Evolutionary conservation across 1,140 invertebrate species (phyloP).

Genomic region (Tetragonula clypearis): DNA sequence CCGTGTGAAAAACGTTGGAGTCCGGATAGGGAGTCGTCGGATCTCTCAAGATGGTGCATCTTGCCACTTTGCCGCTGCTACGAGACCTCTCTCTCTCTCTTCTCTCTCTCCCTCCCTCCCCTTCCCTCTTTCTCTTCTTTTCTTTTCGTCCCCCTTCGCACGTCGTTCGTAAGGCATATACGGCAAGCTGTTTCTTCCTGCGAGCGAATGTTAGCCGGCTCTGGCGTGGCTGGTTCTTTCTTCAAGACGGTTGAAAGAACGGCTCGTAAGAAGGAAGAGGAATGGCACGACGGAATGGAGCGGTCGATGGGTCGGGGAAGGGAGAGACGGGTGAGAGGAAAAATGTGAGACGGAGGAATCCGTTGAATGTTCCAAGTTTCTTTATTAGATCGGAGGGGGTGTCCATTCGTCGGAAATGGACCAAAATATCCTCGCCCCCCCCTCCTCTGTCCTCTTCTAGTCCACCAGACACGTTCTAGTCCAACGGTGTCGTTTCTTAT

Average conservation of each 20-base stretch:
- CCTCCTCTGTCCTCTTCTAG: background rate
- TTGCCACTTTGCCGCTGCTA: constrained; percentile 56
- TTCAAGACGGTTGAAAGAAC: constrained; percentile 2
- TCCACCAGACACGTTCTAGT: background rate
- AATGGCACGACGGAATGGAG: background rate
- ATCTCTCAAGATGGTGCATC: constrained; percentile 65
- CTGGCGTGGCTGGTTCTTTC: background rate
- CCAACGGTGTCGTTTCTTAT: background rate
- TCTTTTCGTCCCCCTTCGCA: constrained; percentile 9
- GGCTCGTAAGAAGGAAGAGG: constrained; percentile 14
- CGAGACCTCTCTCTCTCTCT: constrained; percentile 34
- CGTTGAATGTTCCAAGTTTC: constrained; percentile 67
- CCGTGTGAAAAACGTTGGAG: constrained; percentile 38
- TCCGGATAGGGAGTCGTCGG: constrained; percentile 54
- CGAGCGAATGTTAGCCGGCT: constrained; percentile 10
- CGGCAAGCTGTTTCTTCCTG: constrained; percentile 49
- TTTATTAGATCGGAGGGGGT: constrained; percentile 71
- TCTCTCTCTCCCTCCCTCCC: background rate
- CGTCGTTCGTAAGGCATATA: constrained; percentile 28
- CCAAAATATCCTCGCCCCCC: constrained; percentile 42
- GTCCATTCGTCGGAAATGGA: constrained; percentile 70
- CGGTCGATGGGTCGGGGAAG: constrained; percentile 3
- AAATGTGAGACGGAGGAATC: constrained; percentile 47
- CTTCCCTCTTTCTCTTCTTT: background rate
- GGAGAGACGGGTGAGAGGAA: background rate